Evolutionary conservation across 2,797 vertebrate genomes (phyloP).

Genomic region (Epinephelus malabaricus): DNA sequence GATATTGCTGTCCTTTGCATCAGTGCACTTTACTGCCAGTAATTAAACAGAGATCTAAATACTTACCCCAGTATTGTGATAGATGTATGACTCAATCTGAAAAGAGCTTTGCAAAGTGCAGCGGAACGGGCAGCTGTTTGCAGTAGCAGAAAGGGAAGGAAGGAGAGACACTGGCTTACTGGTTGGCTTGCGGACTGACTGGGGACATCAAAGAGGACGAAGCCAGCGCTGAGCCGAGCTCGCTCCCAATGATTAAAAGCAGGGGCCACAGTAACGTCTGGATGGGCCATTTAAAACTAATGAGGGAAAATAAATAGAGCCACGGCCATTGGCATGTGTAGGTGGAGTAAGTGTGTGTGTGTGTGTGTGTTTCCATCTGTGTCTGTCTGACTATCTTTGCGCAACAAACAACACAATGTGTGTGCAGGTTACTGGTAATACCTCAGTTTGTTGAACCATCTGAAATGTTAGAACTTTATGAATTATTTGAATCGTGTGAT

Average conservation of each 20-base stretch:
- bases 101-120: conserved; percentile 32
- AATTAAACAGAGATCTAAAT: conserved; percentile 43
- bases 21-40: conserved; percentile 2
- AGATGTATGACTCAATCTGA: conserved; percentile 35
- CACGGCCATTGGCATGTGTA: conserved; percentile 66
- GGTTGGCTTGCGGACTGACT: conserved; percentile 52
- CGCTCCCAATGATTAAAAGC: conserved; percentile 78
- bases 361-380: conserved; percentile 4
- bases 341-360: conserved; percentile 40
- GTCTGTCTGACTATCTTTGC: conserved; percentile 8
- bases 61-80: conserved; percentile 32
- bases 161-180: conserved; percentile 43
- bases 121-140: conserved; percentile 47
- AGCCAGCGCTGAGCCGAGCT: conserved; percentile 50
- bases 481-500: neutral
- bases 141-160: conserved; percentile 52
- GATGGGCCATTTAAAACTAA: conserved; percentile 83
- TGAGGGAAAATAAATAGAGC: conserved; percentile 81
- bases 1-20: conserved; percentile 19
- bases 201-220: conserved; percentile 72
- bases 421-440: neutral
- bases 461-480: neutral
- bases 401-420: conserved; percentile 1
- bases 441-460: neutral
- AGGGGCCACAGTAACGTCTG: conserved; percentile 75